Conservation (phyloP, 92 coral and sea anemone species). For the Paramuricea clavata region DNA sequence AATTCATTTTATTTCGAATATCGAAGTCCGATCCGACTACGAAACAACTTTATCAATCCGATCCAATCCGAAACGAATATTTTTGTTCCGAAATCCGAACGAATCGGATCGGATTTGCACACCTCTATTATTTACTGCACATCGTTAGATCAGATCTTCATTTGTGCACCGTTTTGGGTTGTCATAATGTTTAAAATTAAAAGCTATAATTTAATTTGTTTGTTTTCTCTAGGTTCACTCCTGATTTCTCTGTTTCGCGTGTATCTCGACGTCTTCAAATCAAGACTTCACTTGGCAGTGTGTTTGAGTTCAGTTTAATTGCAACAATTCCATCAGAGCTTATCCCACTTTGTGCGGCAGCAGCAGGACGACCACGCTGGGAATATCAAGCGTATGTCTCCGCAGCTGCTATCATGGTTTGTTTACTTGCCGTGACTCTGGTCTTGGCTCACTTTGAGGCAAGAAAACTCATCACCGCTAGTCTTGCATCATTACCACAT, state of each 20-base stretch:
- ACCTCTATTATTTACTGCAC: too few relatives aligned
- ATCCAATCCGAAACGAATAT: too few relatives aligned
- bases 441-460: conserved; percentile 91
- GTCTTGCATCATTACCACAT: conserved; percentile 74
- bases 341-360: conserved; percentile 96
- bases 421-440: conserved; percentile 76
- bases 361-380: conserved; percentile 92
- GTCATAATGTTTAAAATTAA: too few relatives aligned
- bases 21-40: too few relatives aligned
- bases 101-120: too few relatives aligned
- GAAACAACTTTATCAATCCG: too few relatives aligned
- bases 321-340: conserved; percentile 98
- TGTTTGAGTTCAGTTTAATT: conserved; percentile 92
- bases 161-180: too few relatives aligned
- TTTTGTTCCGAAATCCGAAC: too few relatives aligned
- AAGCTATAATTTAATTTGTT: background rate
- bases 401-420: conserved; percentile 76
- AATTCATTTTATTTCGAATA: too few relatives aligned
- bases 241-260: conserved; percentile 97
- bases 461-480: conserved; percentile 68
- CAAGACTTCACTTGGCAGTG: conserved; percentile 86
- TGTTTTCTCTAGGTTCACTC: conserved; percentile 80
- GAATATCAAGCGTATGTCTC: conserved; percentile 78
- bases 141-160: too few relatives aligned
- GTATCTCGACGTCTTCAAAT: conserved; percentile 94